phyloP scores from a whole-genome alignment of 2,113 vertebrate species.

The Polyodon spathula region DNA sequence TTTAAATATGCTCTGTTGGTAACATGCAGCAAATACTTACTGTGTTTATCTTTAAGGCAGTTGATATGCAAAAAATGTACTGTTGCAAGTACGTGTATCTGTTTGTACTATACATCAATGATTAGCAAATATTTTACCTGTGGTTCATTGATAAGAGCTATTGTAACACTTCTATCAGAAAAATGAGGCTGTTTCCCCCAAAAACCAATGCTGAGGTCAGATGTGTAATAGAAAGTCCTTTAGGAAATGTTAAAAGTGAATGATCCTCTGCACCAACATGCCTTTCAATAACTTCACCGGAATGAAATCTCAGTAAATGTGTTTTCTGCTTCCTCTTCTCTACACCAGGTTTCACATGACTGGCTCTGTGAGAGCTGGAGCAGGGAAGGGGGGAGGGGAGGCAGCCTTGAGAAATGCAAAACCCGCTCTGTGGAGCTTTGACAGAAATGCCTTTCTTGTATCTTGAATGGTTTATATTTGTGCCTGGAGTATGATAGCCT shows the following conservation, averaged over 20 bases:
- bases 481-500: background rate
- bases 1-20: no score
- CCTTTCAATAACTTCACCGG: background rate
- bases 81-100: background rate
- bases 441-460: background rate
- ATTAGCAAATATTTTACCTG: background rate
- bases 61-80: no score
- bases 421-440: constrained; percentile 10
- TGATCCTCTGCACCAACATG: constrained; percentile 3
- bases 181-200: no score
- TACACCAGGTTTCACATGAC: background rate
- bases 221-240: background rate
- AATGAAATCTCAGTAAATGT: background rate
- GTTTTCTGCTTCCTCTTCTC: constrained; percentile 11
- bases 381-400: background rate
- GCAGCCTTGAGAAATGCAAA: constrained; percentile 14
- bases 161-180: no score
- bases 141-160: background rate
- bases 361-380: constrained; percentile 17
- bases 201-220: background rate
- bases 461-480: constrained; percentile 7
- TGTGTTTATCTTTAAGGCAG: no score
- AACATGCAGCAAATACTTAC: no score
- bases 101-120: background rate
- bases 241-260: constrained; percentile 1